Percentiles rank a stretch among this genome's conserved stretches.
Conservation (phyloP, 2,113 vertebrate species). For the Trematomus loennbergii region DNA sequence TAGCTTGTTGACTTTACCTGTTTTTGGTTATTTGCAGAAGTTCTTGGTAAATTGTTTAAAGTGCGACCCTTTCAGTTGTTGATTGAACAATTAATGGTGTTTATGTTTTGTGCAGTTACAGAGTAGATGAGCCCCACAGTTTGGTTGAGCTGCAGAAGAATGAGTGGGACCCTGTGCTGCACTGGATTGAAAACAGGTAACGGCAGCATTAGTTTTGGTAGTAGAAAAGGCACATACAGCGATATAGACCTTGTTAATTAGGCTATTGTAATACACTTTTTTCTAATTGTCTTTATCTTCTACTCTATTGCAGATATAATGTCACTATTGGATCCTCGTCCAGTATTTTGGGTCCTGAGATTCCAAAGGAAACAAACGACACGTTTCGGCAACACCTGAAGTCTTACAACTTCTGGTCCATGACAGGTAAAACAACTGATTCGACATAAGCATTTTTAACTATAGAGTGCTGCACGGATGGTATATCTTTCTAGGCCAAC, state of each 20-base stretch:
- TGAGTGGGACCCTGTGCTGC: slow-evolving; percentile 94
- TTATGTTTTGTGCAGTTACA: slow-evolving; percentile 86
- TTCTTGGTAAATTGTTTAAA: background rate
- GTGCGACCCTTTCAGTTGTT: background rate
- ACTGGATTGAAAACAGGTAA: slow-evolving; percentile 94
- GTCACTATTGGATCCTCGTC: slow-evolving; percentile 92
- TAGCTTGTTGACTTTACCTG: background rate
- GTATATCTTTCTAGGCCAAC: too few species aligned
- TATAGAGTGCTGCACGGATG: too few species aligned
- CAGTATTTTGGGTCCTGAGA: slow-evolving; percentile 92
- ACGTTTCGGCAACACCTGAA: slow-evolving; percentile 89
- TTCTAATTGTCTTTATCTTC: background rate
- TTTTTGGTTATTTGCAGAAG: background rate
- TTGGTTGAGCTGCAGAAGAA: slow-evolving; percentile 95
- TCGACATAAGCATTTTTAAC: background rate
- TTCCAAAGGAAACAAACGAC: slow-evolving; percentile 90
- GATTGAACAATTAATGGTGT: background rate
- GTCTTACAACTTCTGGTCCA: slow-evolving; percentile 94
- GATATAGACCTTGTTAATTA: background rate
- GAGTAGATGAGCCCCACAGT: slow-evolving; percentile 92
- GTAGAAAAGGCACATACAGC: background rate
- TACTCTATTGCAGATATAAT: slow-evolving; percentile 84
- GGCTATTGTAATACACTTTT: background rate
- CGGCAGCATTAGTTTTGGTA: background rate
- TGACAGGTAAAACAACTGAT: slow-evolving; percentile 87